Base-by-base conservation (phyloP, 2,888 invertebrate genomes). In the Nycteola revayana region DNA sequence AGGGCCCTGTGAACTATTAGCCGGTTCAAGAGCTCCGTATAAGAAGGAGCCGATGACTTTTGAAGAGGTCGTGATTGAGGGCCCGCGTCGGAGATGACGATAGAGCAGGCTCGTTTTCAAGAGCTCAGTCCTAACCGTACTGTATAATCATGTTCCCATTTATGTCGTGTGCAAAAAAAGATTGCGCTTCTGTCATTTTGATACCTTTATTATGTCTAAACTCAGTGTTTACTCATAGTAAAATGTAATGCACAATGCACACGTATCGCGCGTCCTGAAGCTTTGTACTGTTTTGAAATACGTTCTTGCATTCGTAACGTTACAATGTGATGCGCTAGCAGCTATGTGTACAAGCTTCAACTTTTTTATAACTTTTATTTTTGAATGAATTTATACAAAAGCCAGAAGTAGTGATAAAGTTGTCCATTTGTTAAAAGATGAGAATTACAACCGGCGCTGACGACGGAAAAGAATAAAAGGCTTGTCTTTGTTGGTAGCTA, bases 341-440 rank as follows among this genome's bases (percentile, higher is more conserved):
- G 62, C 65, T 57, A 67, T 49, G 67, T 66, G 66, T 71, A 75
- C 78, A 73, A 75, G 74, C 65, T 73, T 81, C 75, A 75, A 76
- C 75, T 75, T 77, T 81, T 78, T 75, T 68, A 71, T 73, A 78
- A 72, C 75, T 78, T 41, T 79, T 72, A 79, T 81, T 77, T 43
- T 72, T 70, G 76, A 77, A 74, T 75, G 77, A 83, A 84, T 83
- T 82, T 81, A 78, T 75, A 76, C 77, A 81, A 83, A 82, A 80
- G 79, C 76, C 77, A 79, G 73, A 68, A 74, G 61, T 69, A 64
- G 74, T 74, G 82, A 80, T 83, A 84, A 83, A 83, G 78, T 81
- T 81, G 78, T 77, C 79, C 83, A 82, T 83, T 82, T 81, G 77
- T 82, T 83, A 82, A 79, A 73, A 78, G 80, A 80, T 70, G 74